Conservation (phyloP, 2,888 invertebrate genomes). For the Tetropium fuscum region DNA sequence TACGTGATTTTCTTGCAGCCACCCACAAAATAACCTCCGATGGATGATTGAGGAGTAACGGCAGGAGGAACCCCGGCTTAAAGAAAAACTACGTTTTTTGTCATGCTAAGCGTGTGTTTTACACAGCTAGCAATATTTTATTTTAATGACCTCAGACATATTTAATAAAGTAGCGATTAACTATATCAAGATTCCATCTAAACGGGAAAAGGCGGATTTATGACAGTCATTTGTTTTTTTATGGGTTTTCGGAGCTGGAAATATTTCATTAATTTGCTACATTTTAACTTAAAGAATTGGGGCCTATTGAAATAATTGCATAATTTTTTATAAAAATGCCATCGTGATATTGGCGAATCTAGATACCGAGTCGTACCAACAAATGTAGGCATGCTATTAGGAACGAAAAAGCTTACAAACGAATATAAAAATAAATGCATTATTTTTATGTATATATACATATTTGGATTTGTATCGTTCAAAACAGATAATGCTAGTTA, state of each 20-base stretch:
- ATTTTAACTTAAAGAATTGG: conserved; percentile 23
- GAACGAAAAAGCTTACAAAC: conserved; percentile 3
- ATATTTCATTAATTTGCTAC: conserved; percentile 21
- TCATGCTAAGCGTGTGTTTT: conserved; percentile 38
- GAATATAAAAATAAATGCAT: background rate
- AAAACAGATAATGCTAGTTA: too few species aligned
- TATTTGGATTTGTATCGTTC: too few species aligned
- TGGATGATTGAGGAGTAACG: conserved; percentile 41
- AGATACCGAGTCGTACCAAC: conserved; percentile 19
- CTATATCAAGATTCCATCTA: conserved; percentile 17
- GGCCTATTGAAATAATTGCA: conserved; percentile 10
- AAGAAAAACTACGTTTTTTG: conserved; percentile 31
- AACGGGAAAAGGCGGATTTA: conserved; percentile 23
- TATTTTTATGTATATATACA: too few species aligned
- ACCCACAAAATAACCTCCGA: conserved; percentile 49
- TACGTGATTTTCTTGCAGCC: conserved; percentile 58
- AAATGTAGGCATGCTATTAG: conserved; percentile 2
- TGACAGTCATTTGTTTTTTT: conserved; percentile 25
- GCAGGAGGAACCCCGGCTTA: conserved; percentile 1
- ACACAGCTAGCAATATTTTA: conserved; percentile 36
- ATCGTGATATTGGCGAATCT: background rate
- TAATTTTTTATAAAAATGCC: conserved; percentile 14
- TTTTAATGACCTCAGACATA: conserved; percentile 36
- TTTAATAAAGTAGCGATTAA: conserved; percentile 35
- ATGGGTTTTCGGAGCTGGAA: conserved; percentile 14